Evolutionary conservation across 2,888 invertebrate species (phyloP), one percentile per base, ranked within the genome.

Genomic region (Drosophila melanosoma): DNA sequence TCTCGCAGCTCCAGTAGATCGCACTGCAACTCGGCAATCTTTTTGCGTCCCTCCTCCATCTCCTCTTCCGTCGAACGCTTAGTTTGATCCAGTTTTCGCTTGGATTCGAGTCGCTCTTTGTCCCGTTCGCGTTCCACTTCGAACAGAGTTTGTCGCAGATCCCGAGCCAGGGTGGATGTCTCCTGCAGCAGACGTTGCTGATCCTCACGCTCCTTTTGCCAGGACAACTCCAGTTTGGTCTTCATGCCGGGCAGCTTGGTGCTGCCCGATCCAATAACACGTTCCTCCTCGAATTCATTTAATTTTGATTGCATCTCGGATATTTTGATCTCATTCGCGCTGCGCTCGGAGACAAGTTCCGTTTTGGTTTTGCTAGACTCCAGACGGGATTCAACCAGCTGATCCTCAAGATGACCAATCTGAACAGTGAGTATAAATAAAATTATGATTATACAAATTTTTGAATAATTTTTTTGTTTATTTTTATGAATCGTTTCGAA

Each of bases 161-260:
- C 98, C 71, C 97, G 94, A 0, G 98, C 98, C 70, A 98, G 94
- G 0, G 97, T 98, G 45, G 97, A 97, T 0, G 98, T 97, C 94
- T 98, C 98, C 91, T 97, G 97, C 36, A 98, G 93, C 45, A 98
- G 93, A n/a, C 98, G 94, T 83, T 98, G 98, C 88, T 98, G 97
- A 88, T 98, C 98, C 92, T 98, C 97, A 29, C 98, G 94, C 93
- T 98, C 98, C 91, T 98, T 98, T 90, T 98, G 98, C 98, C 98
- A 98, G 0, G 98, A 97, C 20, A 98, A 94, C 92, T 98, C 98
- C 95, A 98, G 96, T 61, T 97, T 95, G 2, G 98, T 97, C 87
- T 97, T 96, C 82, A 97, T 94, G 5, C 98, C 98, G 0, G 97
- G 96, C 75, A 97, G 96, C 90, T 97, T 96, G 1, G 97, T 96